Evolutionary conservation across 2,797 vertebrate species (phyloP).

Genomic region (Tragelaphus eurycerus): DNA sequence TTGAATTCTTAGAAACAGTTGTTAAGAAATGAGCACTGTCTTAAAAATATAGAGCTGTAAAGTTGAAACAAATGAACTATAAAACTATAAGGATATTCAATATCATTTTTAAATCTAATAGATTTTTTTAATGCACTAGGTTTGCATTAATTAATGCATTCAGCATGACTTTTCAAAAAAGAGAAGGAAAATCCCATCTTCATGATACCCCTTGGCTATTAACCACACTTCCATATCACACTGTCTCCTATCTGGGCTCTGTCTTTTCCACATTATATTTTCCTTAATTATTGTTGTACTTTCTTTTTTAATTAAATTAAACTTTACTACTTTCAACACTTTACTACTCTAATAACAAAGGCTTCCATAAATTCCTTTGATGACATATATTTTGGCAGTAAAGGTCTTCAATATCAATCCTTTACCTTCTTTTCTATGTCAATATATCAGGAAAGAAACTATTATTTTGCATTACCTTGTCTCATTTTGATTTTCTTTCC

Average conservation of each 20-base stretch:
- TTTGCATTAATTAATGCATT: not conserved
- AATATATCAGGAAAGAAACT: not conserved
- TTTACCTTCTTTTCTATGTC: not conserved
- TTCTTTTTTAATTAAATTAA: not conserved
- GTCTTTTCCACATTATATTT: not conserved
- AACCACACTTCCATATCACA: not conserved
- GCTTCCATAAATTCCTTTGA: not conserved
- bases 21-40: not conserved
- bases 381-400: not conserved
- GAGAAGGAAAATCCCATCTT: not conserved
- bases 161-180: not conserved
- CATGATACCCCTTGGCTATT: too few species aligned
- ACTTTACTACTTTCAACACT: not conserved
- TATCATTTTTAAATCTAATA: not conserved
- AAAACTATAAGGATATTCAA: not conserved
- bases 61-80: not conserved
- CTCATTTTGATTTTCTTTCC: not conserved
- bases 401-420: not conserved
- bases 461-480: not conserved
- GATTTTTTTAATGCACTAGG: not conserved
- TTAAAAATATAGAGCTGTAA: not conserved
- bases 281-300: not conserved
- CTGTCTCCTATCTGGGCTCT: not conserved
- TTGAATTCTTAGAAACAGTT: conserved; percentile 1
- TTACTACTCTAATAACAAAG: not conserved